phyloP scores from a whole-genome alignment of 2,888 invertebrate species.

The Temnothorax rugatulus region DNA sequence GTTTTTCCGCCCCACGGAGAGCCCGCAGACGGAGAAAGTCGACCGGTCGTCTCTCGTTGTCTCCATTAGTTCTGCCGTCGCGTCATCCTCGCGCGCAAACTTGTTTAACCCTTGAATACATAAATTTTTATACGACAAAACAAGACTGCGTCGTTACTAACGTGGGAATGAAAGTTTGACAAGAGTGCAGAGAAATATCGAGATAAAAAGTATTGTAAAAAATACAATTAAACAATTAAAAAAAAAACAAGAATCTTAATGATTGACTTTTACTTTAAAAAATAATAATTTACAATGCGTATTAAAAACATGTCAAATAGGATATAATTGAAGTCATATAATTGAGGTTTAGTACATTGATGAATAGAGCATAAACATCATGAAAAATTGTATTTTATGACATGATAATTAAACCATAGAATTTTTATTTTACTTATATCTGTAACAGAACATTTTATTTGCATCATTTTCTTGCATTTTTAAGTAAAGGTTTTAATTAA shows the following conservation, averaged over 20 bases:
- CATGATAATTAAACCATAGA: not conserved
- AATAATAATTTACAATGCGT: not conserved
- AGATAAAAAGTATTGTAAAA: not conserved
- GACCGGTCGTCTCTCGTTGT: constrained; percentile 40
- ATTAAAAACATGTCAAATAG: not conserved
- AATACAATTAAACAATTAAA: not conserved
- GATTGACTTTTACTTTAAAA: not conserved
- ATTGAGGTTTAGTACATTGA: not conserved
- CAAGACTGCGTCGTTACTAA: not conserved
- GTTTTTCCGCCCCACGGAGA: constrained; percentile 43
- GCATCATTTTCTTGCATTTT: not conserved
- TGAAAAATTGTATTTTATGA: not conserved
- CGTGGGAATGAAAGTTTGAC: not conserved
- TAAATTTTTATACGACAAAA: constrained; percentile 19
- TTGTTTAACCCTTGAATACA: constrained; percentile 16
- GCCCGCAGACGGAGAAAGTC: constrained; percentile 47
- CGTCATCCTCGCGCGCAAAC: not conserved
- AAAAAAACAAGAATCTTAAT: not conserved
- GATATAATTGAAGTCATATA: not conserved
- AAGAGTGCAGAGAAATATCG: constrained; percentile 7
- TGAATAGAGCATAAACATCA: not conserved
- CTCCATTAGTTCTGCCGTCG: constrained; percentile 29
- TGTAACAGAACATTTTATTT: not conserved
- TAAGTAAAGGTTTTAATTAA: not conserved
- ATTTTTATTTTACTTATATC: not conserved